These are phyloP conservation scores for Aleiodes alternator DNA, from an alignment of 2,888 invertebrate genomes.

Conservation along the genomic window DNA sequence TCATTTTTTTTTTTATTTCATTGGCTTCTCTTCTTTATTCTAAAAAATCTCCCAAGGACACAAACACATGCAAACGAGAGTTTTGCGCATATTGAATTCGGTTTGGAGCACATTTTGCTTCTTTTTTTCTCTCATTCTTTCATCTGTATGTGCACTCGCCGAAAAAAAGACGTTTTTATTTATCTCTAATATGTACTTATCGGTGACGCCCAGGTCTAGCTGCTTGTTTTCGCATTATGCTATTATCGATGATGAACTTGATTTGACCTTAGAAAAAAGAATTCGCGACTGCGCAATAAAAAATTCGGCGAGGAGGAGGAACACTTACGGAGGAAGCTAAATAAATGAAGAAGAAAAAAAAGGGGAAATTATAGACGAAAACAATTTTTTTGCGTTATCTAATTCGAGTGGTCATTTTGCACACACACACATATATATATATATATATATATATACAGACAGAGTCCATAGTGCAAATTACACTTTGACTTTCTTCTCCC, in stretches of 20 bases:
- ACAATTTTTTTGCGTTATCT: conserved; percentile 33
- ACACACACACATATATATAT: neutral
- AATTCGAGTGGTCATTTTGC: conserved; percentile 11
- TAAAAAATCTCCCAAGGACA: conserved; percentile 52
- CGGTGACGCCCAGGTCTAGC: conserved; percentile 70
- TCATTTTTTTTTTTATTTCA: conserved; percentile 1
- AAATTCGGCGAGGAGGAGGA: conserved; percentile 12
- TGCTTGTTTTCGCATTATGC: conserved; percentile 71
- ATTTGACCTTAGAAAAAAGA: conserved; percentile 67
- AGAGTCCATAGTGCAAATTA: conserved; percentile 18
- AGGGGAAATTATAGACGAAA: conserved; percentile 22
- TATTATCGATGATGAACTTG: conserved; percentile 75
- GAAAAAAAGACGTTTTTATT: conserved; percentile 43
- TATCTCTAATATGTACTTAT: conserved; percentile 54
- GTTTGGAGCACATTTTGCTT: neutral
- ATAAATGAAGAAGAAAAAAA: conserved; percentile 10
- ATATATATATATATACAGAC: too few species aligned
- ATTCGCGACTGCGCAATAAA: conserved; percentile 64
- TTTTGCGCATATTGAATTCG: conserved; percentile 52
- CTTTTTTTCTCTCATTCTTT: neutral
- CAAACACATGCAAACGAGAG: conserved; percentile 37
- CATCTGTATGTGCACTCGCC: neutral
- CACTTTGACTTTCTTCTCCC: neutral
- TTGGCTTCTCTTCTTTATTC: neutral
- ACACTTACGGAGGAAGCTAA: conserved; percentile 39